Conservation (phyloP, 2,888 invertebrate species). For the Colletes collaris region DNA sequence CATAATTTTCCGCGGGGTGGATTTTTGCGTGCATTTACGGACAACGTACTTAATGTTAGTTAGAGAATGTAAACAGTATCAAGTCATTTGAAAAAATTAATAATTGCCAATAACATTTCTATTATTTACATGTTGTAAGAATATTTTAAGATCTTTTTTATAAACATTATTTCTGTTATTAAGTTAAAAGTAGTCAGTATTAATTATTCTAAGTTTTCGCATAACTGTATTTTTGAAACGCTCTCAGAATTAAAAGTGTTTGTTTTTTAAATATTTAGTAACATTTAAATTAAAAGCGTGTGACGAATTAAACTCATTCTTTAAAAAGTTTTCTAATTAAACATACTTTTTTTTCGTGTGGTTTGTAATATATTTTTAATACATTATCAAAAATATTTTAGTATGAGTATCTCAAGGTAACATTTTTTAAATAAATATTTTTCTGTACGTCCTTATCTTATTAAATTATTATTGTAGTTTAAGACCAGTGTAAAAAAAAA, state of each 20-base stretch:
- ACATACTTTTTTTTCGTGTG: neutral
- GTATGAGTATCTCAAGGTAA: neutral
- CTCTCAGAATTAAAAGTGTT: neutral
- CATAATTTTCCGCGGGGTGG: conserved; percentile 34
- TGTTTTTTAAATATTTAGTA: too few relatives aligned
- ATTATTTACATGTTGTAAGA: neutral
- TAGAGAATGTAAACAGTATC: neutral
- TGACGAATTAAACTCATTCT: neutral
- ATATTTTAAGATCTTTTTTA: neutral
- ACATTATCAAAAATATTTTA: neutral
- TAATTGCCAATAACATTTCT: neutral
- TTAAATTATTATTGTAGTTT: neutral
- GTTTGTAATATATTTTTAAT: conserved; percentile 1
- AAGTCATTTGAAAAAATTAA: neutral
- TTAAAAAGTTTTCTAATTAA: neutral
- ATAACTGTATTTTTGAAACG: neutral
- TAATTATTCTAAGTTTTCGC: neutral
- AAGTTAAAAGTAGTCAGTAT: neutral
- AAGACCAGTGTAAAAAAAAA: too few relatives aligned
- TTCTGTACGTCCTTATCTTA: neutral
- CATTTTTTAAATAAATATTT: neutral
- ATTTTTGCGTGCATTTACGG: conserved; percentile 24
- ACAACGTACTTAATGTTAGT: neutral
- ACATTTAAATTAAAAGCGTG: too few relatives aligned
- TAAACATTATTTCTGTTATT: neutral